Evolutionary conservation across 2,888 invertebrate species (phyloP), one percentile per base, ranked within the genome.

Genomic region (Acronicta leporina): DNA sequence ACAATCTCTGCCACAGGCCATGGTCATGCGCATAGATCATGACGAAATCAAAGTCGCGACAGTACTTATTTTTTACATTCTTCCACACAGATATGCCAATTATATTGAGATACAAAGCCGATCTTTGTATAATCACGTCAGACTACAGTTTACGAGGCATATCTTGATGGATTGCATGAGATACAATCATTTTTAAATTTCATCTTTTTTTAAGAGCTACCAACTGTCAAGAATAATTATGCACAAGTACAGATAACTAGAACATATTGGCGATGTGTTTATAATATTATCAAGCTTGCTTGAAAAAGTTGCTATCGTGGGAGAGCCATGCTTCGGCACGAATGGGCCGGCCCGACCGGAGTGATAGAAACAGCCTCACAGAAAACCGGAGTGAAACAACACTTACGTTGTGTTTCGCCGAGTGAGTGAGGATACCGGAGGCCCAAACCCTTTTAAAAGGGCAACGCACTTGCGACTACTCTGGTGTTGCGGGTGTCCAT

Each of bases 121-220:
- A 52, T 52, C 40, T 30, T n/a, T n/a, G n/a, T n/a, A 25, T 16
- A 59, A 48, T 54, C 70, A 45, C 5, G 54, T 55, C 45, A 16
- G 30, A 30, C 25, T 43, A 25, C 38, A 43, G 59, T 59, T 59
- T 59, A 73, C 5, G 38, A 56, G 27, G 10, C 6, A 49, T 54
- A 73, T 72, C 63, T 44, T 56, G 65, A 65, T 57, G 14, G 52
- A 52, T 63, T 45, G 51, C n/a, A 16, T 48, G 20, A 15, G 14
- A 41, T 48, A 51, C 42, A 43, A 43, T 48, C 30, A 45, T 14
- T 41, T 47, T 20, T 51, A 43, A 11, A 15, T 27, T 33, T 4
- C 11, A 13, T 13, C 14, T 20, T 47, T 42, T 11, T 65, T 45
- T 25, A 45, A 27, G 41, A 38, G n/a, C 30, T 14, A 47, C 11